These are phyloP conservation scores for Sebastes hubbsi DNA, from an alignment of 2,797 vertebrate species.

Conservation along the genomic window DNA sequence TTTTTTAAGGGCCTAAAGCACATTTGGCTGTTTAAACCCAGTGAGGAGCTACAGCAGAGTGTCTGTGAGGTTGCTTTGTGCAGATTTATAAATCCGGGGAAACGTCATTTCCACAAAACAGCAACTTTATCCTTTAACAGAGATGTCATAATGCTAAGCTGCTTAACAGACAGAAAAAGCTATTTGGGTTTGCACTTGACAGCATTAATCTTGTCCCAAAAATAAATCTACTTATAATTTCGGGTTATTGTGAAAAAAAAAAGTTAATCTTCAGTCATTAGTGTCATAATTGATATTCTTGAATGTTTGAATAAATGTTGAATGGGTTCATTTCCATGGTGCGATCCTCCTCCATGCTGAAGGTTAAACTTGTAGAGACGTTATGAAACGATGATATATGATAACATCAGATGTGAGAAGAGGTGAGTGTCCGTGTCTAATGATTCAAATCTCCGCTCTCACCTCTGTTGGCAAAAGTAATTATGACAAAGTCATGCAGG, in stretches of 20 bases:
- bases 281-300: neutral
- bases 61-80: neutral
- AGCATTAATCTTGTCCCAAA: constrained; percentile 22
- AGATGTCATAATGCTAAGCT: constrained; percentile 39
- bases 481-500: constrained; percentile 64
- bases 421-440: constrained; percentile 55
- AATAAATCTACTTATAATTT: constrained; percentile 21
- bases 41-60: neutral
- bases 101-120: neutral
- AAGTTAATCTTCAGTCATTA: neutral
- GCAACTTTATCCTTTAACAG: constrained; percentile 17
- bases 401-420: constrained; percentile 43
- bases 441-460: constrained; percentile 61
- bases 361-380: constrained; percentile 54
- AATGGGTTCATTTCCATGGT: neutral
- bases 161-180: constrained; percentile 39
- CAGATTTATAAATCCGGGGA: neutral
- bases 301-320: neutral
- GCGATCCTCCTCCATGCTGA: neutral
- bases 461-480: constrained; percentile 73
- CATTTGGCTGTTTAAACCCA: neutral
- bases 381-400: constrained; percentile 55
- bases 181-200: constrained; percentile 23
- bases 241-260: neutral
- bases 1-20: neutral